A percentile compares a stretch with the other conserved stretches of the same genome.
phyloP scores from a whole-genome alignment of 2,797 vertebrate species.

The Philypnodon macrostomus region DNA sequence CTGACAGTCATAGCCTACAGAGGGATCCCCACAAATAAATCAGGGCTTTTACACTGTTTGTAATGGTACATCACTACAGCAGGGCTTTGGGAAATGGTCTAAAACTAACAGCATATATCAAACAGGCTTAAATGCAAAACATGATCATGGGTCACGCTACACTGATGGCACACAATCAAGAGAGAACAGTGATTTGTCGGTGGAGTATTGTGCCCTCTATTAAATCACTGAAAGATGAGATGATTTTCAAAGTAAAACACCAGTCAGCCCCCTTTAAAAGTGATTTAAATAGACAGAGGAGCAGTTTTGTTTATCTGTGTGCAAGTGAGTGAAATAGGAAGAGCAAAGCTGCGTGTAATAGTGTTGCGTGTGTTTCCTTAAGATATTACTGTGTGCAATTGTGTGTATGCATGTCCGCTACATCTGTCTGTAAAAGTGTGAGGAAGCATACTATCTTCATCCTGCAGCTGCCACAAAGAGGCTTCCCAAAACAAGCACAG shows the following conservation, averaged over 20 bases:
- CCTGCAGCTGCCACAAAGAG: slow-evolving; percentile 77
- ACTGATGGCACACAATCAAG: slow-evolving; percentile 46
- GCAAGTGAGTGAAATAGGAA: slow-evolving; percentile 45
- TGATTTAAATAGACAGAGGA: slow-evolving; percentile 51
- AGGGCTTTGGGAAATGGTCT: slow-evolving; percentile 30
- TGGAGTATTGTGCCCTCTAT: slow-evolving; percentile 17
- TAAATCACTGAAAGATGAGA: slow-evolving; percentile 31
- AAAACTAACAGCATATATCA: slow-evolving; percentile 27
- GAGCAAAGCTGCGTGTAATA: slow-evolving; percentile 52
- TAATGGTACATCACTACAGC: slow-evolving; percentile 47
- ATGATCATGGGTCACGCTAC: slow-evolving; percentile 13
- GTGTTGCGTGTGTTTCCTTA: slow-evolving; percentile 44
- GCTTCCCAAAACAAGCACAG: slow-evolving; percentile 70
- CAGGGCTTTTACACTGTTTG: slow-evolving; percentile 50
- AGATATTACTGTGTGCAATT: slow-evolving; percentile 50
- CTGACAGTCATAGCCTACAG: slow-evolving; percentile 44
- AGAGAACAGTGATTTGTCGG: slow-evolving; percentile 43
- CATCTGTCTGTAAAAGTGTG: slow-evolving; percentile 51
- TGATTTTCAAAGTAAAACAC: slow-evolving; percentile 43
- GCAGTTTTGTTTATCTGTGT: slow-evolving; percentile 55
- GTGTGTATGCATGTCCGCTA: slow-evolving; percentile 45
- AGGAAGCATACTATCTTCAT: slow-evolving; percentile 68
- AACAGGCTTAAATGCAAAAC: slow-evolving; percentile 50
- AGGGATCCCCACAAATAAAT: slow-evolving; percentile 57
- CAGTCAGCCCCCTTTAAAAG: slow-evolving; percentile 43